Conservation (phyloP, 1,140 invertebrate species). For the Drosophila quadrilineata region DNA sequence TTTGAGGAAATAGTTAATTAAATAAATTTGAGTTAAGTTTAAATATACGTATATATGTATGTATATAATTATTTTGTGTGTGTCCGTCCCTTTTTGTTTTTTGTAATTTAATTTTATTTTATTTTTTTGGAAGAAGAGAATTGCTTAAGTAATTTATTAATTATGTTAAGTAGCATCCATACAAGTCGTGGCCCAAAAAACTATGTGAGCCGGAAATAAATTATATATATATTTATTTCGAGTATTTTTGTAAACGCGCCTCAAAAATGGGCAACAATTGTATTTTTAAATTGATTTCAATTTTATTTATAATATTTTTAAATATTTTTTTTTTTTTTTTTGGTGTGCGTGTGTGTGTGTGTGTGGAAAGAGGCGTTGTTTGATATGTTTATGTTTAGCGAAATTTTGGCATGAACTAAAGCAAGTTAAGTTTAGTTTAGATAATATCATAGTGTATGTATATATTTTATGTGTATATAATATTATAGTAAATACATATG, state of each 20-base stretch:
- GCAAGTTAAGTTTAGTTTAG: neutral
- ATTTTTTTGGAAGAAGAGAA: conserved; percentile 13
- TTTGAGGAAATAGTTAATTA: conserved; percentile 58
- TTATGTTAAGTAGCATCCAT: too few relatives aligned
- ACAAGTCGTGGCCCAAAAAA: conserved; percentile 18
- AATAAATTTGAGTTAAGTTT: too few relatives aligned
- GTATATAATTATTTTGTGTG: too few relatives aligned
- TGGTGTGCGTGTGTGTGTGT: neutral
- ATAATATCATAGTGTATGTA: neutral
- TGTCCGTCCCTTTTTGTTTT: too few relatives aligned
- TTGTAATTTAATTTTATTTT: too few relatives aligned
- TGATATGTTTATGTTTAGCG: conserved; percentile 58
- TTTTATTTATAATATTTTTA: neutral
- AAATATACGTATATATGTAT: conserved; percentile 18
- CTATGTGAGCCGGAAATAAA: too few relatives aligned
- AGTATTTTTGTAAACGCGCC: conserved; percentile 33
- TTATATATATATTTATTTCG: conserved; percentile 10
- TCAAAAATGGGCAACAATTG: conserved; percentile 25
- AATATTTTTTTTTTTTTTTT: neutral
- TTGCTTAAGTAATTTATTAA: conserved; percentile 23
- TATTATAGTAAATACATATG: neutral
- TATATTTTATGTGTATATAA: neutral
- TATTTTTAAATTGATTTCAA: too few relatives aligned
- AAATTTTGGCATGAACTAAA: conserved; percentile 13
- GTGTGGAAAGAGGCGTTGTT: conserved; percentile 40